Evolutionary conservation across 2,888 invertebrate species (phyloP), one percentile per base, ranked within the genome.

Genomic region (Clanis bilineata): DNA sequence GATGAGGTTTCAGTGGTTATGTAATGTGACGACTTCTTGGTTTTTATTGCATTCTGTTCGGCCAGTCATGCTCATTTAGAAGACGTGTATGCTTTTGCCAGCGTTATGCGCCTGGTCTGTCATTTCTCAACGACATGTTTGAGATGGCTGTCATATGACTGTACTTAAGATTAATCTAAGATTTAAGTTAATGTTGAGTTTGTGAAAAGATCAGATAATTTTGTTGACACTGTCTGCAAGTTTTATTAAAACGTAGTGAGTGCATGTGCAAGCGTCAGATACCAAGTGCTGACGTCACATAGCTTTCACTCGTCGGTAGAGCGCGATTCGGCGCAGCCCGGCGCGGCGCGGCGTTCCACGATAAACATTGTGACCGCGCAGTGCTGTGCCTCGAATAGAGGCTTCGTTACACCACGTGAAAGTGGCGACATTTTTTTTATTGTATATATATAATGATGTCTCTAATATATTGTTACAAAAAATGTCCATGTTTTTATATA

Each of bases 251-350:
- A 36, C 15, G 38, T 51, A 10, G 44, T 69, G n/a, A 66, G 62
- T 60, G 62, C 39, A 58, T 64, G 21, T 47, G 15, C 28, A 23
- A 15, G 43, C 60, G 69, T 62, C 68, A 61, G 75, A n/a, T 75
- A 83, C 83, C 82, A 83, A 79, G 78, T 74, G 65, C 67, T 86
- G 87, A 84, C 82, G 87, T 85, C 85, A 85, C 68, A 62, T 68
- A 73, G 84, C 89, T 90, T 90, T 89, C 90, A 83, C 89, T 84
- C 63, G 72, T 66, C 64, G 67, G 57, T 63, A 61, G 64, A 64
- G 65, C 57, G 66, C n/a, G n/a, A n/a, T n/a, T n/a, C 9, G 32
- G 1, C 32, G 32, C 32, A 12, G 1, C 36, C 6, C 9, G 32
- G 32, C 32, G 64, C 64, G 62, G 64, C 62, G 64, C 45, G 45